phyloP scores from a whole-genome alignment of 2,797 vertebrate species.

The Coccyzus lansbergi region DNA sequence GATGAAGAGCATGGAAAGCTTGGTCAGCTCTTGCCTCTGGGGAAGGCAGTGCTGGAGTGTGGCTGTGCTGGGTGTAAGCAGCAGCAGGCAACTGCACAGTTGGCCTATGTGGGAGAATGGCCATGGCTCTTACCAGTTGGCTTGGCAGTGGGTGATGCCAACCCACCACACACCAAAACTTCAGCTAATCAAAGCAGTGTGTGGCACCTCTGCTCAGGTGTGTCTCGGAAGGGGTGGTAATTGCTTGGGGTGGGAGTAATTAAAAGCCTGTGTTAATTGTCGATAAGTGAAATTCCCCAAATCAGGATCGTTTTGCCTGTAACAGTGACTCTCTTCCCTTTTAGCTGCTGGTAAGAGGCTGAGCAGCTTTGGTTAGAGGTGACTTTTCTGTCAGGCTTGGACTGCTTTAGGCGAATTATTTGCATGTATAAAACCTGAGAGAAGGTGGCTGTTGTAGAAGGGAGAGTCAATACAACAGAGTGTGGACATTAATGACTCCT shows the following conservation, averaged over 20 bases:
- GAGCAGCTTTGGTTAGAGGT: not conserved
- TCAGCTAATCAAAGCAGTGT: fast-evolving
- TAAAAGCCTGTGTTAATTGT: not conserved
- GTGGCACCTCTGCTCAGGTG: not conserved
- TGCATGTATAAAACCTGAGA: not conserved
- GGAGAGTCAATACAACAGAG: not conserved
- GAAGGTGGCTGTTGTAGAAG: not conserved
- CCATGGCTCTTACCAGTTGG: fast-evolving
- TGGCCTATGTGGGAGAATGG: not conserved
- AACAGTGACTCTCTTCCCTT: not conserved
- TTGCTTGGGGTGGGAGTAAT: not conserved
- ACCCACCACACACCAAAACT: no score
- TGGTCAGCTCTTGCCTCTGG: no score
- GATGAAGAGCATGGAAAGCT: no score
- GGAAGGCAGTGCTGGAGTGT: not conserved
- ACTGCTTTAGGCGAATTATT: not conserved
- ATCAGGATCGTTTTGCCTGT: not conserved
- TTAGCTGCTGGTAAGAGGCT: not conserved
- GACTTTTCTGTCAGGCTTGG: not conserved
- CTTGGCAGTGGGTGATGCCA: fast-evolving
- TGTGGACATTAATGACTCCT: no score
- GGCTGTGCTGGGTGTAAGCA: fast-evolving
- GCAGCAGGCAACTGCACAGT: no score
- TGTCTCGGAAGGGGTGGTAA: not conserved
- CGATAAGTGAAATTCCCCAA: not conserved